phyloP scores from a whole-genome alignment of 2,113 vertebrate species.

The Fukomys damarensis region DNA sequence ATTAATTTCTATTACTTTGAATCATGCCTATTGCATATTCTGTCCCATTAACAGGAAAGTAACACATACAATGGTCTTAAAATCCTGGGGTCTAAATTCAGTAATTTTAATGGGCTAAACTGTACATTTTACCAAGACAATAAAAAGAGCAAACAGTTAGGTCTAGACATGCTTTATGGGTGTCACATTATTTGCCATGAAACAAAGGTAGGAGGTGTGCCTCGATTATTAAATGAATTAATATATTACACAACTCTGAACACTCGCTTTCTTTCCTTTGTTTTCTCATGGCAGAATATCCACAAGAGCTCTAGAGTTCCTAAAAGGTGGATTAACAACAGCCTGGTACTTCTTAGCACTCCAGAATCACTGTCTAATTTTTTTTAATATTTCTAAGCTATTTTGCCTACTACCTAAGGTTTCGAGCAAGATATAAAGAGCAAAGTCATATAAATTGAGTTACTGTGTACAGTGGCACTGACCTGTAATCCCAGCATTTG shows the following conservation, averaged over 20 bases:
- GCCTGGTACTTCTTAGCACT: not conserved
- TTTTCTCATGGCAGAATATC: not conserved
- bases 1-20: not conserved
- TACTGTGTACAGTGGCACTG: not conserved
- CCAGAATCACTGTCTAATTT: not conserved
- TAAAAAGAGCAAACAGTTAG: not conserved
- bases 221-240: not conserved
- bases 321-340: not conserved
- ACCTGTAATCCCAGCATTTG: not conserved
- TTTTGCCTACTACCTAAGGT: not conserved
- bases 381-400: not conserved
- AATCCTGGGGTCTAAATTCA: not conserved
- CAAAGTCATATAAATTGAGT: not conserved
- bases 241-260: not conserved
- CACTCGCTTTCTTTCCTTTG: not conserved
- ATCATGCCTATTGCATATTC: not conserved
- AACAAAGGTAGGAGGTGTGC: not conserved
- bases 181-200: not conserved
- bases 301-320: not conserved
- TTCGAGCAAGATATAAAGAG: not conserved
- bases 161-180: not conserved
- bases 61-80: not conserved
- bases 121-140: not conserved
- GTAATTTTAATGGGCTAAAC: not conserved
- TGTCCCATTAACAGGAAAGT: not conserved